Percentiles rank a stretch among this genome's conserved stretches.
phyloP scores from a whole-genome alignment of 1,140 invertebrate genomes.

The Drosophila navojoa region DNA sequence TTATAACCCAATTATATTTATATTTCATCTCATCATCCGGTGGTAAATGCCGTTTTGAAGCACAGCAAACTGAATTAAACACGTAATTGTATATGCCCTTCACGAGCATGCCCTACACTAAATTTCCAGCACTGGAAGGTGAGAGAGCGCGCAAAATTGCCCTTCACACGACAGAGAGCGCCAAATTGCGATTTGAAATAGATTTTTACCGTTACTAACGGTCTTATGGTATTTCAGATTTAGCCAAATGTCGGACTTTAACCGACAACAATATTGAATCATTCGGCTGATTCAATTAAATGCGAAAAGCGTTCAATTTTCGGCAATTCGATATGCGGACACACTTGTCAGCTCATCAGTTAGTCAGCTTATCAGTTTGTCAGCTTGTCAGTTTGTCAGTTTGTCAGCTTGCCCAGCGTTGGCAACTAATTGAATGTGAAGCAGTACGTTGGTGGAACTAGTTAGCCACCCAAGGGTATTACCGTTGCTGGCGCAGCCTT shows the following conservation, averaged over 20 bases:
- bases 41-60: neutral
- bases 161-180: slow-evolving; percentile 12
- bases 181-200: slow-evolving; percentile 35
- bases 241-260: neutral
- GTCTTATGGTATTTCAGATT: slow-evolving; percentile 2
- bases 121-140: slow-evolving; percentile 44
- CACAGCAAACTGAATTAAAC: too few relatives aligned
- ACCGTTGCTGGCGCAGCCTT: neutral
- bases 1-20: too few relatives aligned
- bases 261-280: too few relatives aligned
- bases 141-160: slow-evolving; percentile 16
- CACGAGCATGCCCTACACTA: neutral
- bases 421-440: slow-evolving; percentile 5
- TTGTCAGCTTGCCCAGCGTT: neutral
- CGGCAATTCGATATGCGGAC: slow-evolving; percentile 7
- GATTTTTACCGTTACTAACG: slow-evolving; percentile 19
- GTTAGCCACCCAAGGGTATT: neutral
- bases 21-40: too few relatives aligned
- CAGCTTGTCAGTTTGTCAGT: too few relatives aligned
- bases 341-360: neutral
- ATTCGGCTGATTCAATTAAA: slow-evolving; percentile 17
- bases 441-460: neutral
- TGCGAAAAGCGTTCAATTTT: slow-evolving; percentile 18
- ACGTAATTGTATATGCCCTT: neutral
- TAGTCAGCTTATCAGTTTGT: too few relatives aligned